Evolutionary conservation across 1,140 invertebrate species (phyloP).

Genomic region (Centruroides vittatus): DNA sequence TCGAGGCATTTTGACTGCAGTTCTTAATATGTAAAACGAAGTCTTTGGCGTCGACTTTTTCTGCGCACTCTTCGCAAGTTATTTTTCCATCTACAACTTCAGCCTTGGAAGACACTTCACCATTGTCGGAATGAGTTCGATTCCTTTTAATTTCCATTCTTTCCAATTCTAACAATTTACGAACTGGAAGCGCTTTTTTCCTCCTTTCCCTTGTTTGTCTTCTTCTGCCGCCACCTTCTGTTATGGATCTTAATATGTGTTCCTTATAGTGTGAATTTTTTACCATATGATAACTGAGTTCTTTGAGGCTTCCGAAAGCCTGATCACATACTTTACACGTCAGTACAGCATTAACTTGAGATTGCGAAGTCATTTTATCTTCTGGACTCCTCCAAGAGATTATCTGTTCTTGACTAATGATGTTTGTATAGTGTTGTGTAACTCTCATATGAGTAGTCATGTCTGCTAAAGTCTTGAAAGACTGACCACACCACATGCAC

Average conservation of each 20-base stretch:
- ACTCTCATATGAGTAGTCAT: slow-evolving; percentile 98
- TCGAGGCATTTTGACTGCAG: slow-evolving; percentile 25
- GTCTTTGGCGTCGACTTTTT: slow-evolving; percentile 78
- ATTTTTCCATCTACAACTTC: slow-evolving; percentile 34
- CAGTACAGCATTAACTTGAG: slow-evolving; percentile 80
- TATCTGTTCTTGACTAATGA: slow-evolving; percentile 88
- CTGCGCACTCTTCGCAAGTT: slow-evolving; percentile 87
- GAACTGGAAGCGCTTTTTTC: slow-evolving; percentile 81
- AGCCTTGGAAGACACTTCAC: not conserved
- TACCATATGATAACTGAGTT: slow-evolving; percentile 93
- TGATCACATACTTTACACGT: slow-evolving; percentile 96
- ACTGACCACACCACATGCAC: slow-evolving; percentile 98
- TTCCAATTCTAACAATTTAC: slow-evolving; percentile 77
- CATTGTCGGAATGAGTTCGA: slow-evolving; percentile 12
- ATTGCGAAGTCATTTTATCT: slow-evolving; percentile 45
- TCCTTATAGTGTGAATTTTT: slow-evolving; percentile 96
- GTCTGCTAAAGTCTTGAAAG: slow-evolving; percentile 82
- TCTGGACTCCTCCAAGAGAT: slow-evolving; percentile 88
- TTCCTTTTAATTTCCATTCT: slow-evolving; percentile 60
- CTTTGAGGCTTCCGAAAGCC: slow-evolving; percentile 84
- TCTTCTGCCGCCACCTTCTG: slow-evolving; percentile 61
- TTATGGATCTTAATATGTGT: slow-evolving; percentile 71
- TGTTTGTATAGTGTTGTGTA: slow-evolving; percentile 97
- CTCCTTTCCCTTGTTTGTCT: slow-evolving; percentile 66
- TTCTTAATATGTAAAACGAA: slow-evolving; percentile 79